A percentile compares a stretch with the other conserved stretches of the same genome.
Evolutionary conservation across 2,113 vertebrate genomes (phyloP).

Genomic region (Melanerpes formicivorus): DNA sequence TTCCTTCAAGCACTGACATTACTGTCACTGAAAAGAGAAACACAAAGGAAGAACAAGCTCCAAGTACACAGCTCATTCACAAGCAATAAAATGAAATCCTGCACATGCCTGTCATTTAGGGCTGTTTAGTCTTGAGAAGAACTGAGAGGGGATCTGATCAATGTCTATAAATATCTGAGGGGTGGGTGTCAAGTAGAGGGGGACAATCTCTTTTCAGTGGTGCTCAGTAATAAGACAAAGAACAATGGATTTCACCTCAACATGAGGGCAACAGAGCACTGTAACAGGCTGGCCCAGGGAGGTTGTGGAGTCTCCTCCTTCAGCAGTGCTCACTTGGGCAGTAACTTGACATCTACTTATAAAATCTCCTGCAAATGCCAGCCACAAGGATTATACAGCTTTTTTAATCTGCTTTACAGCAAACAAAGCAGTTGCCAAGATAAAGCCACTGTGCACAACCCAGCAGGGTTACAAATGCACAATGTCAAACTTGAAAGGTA

Average conservation of each 20-base stretch:
- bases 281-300: too few relatives aligned
- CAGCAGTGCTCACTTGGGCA: not conserved
- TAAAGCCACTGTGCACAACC: conserved; percentile 8
- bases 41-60: not conserved
- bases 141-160: too few relatives aligned
- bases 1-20: not conserved
- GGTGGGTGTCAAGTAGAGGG: too few relatives aligned
- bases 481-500: conserved; percentile 1
- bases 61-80: rapidly evolving
- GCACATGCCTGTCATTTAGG: rapidly evolving
- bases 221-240: too few relatives aligned
- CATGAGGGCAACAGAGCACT: too few relatives aligned
- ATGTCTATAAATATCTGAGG: too few relatives aligned
- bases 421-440: conserved; percentile 63
- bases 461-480: not conserved
- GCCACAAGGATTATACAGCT: not conserved
- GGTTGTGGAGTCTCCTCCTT: too few relatives aligned
- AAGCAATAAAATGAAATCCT: not conserved
- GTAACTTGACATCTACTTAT: not conserved
- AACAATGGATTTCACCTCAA: too few relatives aligned
- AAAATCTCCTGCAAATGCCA: not conserved
- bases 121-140: too few relatives aligned
- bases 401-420: conserved; percentile 41
- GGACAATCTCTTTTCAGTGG: too few relatives aligned
- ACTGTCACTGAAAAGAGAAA: not conserved